Percentiles rank a stretch among this genome's conserved stretches.
Conservation (phyloP, 2,797 vertebrate genomes). For the Darevskia mixta region DNA sequence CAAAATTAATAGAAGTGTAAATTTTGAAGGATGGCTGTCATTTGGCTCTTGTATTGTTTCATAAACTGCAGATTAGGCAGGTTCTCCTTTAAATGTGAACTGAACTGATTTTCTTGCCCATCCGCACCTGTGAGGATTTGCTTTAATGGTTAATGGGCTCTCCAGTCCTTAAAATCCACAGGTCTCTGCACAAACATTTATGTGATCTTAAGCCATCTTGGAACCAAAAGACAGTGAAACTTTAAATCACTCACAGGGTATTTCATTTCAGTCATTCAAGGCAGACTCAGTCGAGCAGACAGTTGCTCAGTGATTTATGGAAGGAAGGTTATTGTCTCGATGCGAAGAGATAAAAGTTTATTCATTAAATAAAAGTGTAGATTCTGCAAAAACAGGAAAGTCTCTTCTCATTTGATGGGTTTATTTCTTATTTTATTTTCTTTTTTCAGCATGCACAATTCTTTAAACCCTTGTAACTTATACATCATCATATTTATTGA, state of each 20-base stretch:
- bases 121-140: not conserved
- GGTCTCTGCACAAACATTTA: not conserved
- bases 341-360: slow-evolving; percentile 31
- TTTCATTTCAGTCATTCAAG: slow-evolving; percentile 16
- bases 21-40: too few species aligned
- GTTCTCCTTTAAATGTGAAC: too few species aligned
- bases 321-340: slow-evolving; percentile 4
- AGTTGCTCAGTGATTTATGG: slow-evolving; percentile 25
- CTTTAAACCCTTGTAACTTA: slow-evolving; percentile 15
- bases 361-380: slow-evolving; percentile 35
- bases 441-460: not conserved
- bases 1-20: too few species aligned
- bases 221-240: not conserved
- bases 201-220: not conserved
- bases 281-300: not conserved
- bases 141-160: not conserved
- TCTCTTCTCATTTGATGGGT: not conserved
- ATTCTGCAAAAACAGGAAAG: slow-evolving; percentile 15
- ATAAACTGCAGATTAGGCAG: too few species aligned
- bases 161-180: not conserved
- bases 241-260: not conserved
- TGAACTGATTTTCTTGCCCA: too few species aligned
- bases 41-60: too few species aligned
- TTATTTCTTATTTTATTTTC: slow-evolving; percentile 4
- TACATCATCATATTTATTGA: slow-evolving; percentile 23